Base-by-base conservation (phyloP, 2,113 vertebrate genomes). In the Campylomormyrus tamandua region DNA sequence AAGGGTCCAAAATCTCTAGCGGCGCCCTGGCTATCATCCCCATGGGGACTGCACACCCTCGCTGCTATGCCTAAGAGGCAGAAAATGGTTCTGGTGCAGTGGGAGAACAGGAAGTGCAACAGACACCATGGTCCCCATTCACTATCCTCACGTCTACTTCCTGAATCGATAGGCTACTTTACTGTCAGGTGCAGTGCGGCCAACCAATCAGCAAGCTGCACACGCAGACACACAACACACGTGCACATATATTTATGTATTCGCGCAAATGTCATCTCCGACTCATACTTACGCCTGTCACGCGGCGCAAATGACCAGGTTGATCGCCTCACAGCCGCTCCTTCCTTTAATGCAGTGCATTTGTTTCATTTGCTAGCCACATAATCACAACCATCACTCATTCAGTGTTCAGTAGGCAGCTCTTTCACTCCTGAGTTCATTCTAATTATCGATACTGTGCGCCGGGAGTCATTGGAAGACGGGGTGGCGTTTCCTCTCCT, bases 381-480 rank as follows among this genome's bases (percentile, higher is more conserved):
- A 50, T 86, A 86, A 86, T 86, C 49, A 86, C 48, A 27, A 27
- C 48, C 83, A 86, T 86, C 83, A 86, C 21, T 86, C 83, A 86
- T 86, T n/a, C 45, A 24, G 45, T 24, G 83, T 48, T 49, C 46
- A 50, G 83, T 8, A 86, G 83, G 83, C 83, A 86, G 83, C 48
- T 48, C 83, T 27, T 50, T 49, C 45, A 86, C 83, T 86, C 83
- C 83, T 5, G 46, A 86, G 83, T 86, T 86, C 83, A 86, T 86
- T 86, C 83, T 86, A 86, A 86, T 86, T 86, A 86, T 86, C 83
- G 83, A 49, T 86, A 86, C 83, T 13, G 83, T 86, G 83, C 24
- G 83, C 83, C 46, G 83, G 48, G 83, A 86, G 83, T 49, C 83
- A 6, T 48, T n/a, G 10, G 46, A 24, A 46, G 83, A 50, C 45